Evolutionary conservation across 2,113 vertebrate genomes (phyloP).

Genomic region (Agapornis roseicollis): DNA sequence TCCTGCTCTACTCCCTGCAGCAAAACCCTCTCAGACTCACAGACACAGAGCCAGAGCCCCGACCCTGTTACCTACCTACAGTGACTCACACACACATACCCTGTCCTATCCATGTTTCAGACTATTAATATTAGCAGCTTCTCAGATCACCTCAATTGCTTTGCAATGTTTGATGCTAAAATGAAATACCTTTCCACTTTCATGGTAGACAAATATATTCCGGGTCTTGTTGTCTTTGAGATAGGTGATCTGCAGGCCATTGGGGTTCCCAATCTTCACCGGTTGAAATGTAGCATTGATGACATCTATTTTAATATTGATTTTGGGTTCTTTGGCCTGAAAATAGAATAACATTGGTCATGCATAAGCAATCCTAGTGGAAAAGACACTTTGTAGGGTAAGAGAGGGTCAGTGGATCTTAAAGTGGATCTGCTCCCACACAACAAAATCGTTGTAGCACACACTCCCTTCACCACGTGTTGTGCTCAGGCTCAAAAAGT

Average conservation of each 20-base stretch:
- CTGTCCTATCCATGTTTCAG: background rate
- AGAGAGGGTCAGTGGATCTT: background rate
- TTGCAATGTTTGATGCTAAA: background rate
- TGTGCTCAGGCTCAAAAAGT: background rate
- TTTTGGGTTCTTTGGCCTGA: conserved; percentile 90
- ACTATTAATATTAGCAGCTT: background rate
- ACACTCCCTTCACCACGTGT: background rate
- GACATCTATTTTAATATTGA: conserved; percentile 84
- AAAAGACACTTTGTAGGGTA: background rate
- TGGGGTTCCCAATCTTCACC: conserved; percentile 83
- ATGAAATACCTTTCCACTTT: conserved; percentile 80
- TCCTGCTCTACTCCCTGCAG: background rate
- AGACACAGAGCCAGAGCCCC: background rate
- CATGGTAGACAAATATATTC: conserved; percentile 91
- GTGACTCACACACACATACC: background rate
- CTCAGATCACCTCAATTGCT: background rate
- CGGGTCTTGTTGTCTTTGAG: conserved; percentile 90
- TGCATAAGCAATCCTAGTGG: background rate
- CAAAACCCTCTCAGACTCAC: background rate
- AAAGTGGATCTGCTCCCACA: background rate
- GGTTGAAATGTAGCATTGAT: conserved; percentile 91
- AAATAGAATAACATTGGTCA: background rate
- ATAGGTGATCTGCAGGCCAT: conserved; percentile 90
- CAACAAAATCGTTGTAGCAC: background rate
- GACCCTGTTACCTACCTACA: background rate